Evolutionary conservation across 2,888 invertebrate species (phyloP).

Genomic region (Caenorhabditis drosophilae): DNA sequence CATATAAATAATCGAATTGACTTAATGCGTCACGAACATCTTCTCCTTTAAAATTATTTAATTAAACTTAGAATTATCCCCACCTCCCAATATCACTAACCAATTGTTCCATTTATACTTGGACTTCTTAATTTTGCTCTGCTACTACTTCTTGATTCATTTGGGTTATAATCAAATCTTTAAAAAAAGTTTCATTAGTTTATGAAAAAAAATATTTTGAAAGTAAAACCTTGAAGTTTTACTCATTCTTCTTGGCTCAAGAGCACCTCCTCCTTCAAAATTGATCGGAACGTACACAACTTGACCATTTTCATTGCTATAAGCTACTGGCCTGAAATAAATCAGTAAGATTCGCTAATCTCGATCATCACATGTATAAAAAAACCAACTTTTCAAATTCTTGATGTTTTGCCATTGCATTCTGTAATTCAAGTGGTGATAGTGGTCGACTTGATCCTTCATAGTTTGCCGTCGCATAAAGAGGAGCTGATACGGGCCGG

Average conservation of each 20-base stretch:
- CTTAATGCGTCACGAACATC: constrained; percentile 62
- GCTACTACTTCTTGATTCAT: constrained; percentile 42
- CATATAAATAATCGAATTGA: constrained; percentile 64
- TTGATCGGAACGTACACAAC: constrained; percentile 63
- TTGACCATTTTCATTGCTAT: constrained; percentile 49
- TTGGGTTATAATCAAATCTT: constrained; percentile 21
- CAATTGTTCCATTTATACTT: constrained; percentile 40
- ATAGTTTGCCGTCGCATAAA: constrained; percentile 34
- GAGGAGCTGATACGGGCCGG: constrained; percentile 41
- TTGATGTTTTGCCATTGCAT: constrained; percentile 23
- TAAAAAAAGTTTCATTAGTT: background rate
- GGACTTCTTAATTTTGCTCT: constrained; percentile 45
- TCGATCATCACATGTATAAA: background rate
- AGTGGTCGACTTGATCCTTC: constrained; percentile 35
- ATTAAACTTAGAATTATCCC: constrained; percentile 4
- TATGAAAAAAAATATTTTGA: background rate
- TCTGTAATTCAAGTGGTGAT: constrained; percentile 33
- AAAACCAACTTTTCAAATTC: constrained; percentile 22
- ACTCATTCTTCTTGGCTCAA: constrained; percentile 26
- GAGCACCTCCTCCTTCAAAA: constrained; percentile 40
- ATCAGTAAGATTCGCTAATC: constrained; percentile 1
- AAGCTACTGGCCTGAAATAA: constrained; percentile 25
- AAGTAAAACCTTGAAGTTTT: constrained; percentile 23
- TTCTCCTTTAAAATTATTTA: constrained; percentile 32
- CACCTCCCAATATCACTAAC: no score